phyloP scores from a whole-genome alignment of 1,140 invertebrate species.

The Heliconius hewitsoni region DNA sequence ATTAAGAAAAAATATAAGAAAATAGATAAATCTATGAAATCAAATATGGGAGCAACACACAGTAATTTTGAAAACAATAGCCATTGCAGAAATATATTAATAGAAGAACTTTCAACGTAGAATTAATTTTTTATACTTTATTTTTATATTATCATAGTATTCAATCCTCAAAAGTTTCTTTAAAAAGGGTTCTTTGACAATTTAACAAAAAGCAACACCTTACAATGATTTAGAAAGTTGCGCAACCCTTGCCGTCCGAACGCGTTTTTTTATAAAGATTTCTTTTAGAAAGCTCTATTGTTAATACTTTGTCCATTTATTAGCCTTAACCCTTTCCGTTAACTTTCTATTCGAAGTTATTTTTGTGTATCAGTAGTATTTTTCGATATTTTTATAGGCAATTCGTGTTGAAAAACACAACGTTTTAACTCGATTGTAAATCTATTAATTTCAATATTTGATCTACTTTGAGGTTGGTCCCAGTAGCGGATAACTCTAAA shows the following conservation, averaged over 20 bases:
- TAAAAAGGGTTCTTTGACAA: conserved; percentile 52
- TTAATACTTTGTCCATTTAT: conserved; percentile 55
- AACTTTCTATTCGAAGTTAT: conserved; percentile 20
- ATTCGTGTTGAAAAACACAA: background rate
- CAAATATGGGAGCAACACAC: background rate
- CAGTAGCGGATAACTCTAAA: conserved; percentile 75
- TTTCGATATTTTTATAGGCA: background rate
- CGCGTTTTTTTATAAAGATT: conserved; percentile 57
- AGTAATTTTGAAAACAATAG: background rate
- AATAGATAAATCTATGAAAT: background rate
- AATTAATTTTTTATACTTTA: conserved; percentile 13
- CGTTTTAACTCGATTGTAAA: conserved; percentile 33
- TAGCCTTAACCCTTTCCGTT: conserved; percentile 66
- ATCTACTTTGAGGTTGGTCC: conserved; percentile 64
- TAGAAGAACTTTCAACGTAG: background rate
- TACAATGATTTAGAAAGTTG: conserved; percentile 80
- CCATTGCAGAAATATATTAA: background rate
- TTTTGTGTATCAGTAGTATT: background rate
- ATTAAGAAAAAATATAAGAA: background rate
- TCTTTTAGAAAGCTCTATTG: conserved; percentile 65
- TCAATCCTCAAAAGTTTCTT: conserved; percentile 68
- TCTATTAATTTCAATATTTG: conserved; percentile 47
- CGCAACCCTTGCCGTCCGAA: conserved; percentile 69
- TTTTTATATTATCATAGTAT: conserved; percentile 46
- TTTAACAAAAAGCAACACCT: conserved; percentile 59